Base-by-base conservation (phyloP, 2,797 vertebrate species). In the Etheostoma perlongum region DNA sequence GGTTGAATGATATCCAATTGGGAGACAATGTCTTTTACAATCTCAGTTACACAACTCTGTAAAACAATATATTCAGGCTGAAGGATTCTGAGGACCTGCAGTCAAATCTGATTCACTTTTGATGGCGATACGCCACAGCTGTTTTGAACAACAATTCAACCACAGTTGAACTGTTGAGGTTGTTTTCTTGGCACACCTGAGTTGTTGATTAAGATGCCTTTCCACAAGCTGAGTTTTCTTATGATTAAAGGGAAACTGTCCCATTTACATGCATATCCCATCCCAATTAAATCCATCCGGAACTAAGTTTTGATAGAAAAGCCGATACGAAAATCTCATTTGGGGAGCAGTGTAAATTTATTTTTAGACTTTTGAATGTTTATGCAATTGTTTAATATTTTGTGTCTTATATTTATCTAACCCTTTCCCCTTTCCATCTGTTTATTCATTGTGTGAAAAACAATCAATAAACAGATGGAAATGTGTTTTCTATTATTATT, bases 41-140 rank as follows among this genome's bases (percentile, higher is more conserved):
- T 44, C 72, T 61, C 30, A 36, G 54, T 42, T 49, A 25, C 30
- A 63, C 30, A 53, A 44, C 11, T 72, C 21, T 82, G 25, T 46
- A 72, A 57, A 14, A 63, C 42, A 68, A 33, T 80, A 52, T 79
- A 66, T 76, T 87, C 54, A 67, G 54, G 30, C 57, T 73, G 65
- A 70, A 63, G 21, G 65, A 70, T 74, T 72, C 36, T 69, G 60
- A 77, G n/a, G 69, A 86, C 60, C 51, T 72, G 23, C 16, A 15
- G 64, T 72, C 44, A 68, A 23, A 53, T 63, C 58, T 53, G 48
- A 66, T 65, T 86, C 6, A 18, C 67, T 67, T 80, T 53, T 76
- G 59, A 73, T 79, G 72, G 54, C 30, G 52, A 33, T 44, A 33
- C 8, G 14, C 51, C 61, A 21, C 71, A 81, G 74, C 53, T 74